A percentile compares a stretch with the other conserved stretches of the same genome.
phyloP scores from a whole-genome alignment of 2,113 vertebrate species.

The Oncorhynchus tshawytscha region DNA sequence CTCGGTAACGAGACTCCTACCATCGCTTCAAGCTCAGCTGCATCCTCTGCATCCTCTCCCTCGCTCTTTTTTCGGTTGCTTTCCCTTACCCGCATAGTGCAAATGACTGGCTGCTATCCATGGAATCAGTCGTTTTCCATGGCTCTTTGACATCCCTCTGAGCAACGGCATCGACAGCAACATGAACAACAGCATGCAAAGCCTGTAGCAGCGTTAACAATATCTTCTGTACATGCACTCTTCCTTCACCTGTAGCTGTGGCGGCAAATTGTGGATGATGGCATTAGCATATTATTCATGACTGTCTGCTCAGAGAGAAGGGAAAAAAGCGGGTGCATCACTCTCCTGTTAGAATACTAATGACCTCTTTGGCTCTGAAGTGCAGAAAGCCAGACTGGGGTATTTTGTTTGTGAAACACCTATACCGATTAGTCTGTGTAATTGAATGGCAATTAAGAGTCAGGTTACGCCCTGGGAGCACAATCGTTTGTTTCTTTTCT shows the following conservation, averaged over 20 bases:
- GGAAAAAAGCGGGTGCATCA: slow-evolving; percentile 10
- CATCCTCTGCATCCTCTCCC: not conserved
- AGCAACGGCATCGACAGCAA: too few relatives aligned
- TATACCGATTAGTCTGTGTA: slow-evolving; percentile 65
- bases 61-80: not conserved
- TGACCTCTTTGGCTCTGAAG: slow-evolving; percentile 30
- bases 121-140: too few relatives aligned
- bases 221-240: slow-evolving; percentile 11
- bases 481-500: slow-evolving; percentile 61
- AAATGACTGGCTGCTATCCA: too few relatives aligned
- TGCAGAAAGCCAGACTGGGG: slow-evolving; percentile 51
- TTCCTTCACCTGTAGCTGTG: not conserved
- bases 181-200: too few relatives aligned
- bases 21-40: slow-evolving; percentile 2
- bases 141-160: too few relatives aligned
- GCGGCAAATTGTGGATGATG: not conserved
- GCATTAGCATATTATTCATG: slow-evolving; percentile 42
- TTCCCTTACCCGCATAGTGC: not conserved
- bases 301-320: slow-evolving; percentile 2
- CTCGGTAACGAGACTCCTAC: slow-evolving; percentile 11
- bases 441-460: slow-evolving; percentile 76
- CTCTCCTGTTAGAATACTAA: slow-evolving; percentile 41
- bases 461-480: slow-evolving; percentile 68
- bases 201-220: not conserved
- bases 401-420: slow-evolving; percentile 42